These are phyloP conservation scores for Candidula unifasciata DNA, from an alignment of 2,888 invertebrate genomes.

Conservation along the genomic window DNA sequence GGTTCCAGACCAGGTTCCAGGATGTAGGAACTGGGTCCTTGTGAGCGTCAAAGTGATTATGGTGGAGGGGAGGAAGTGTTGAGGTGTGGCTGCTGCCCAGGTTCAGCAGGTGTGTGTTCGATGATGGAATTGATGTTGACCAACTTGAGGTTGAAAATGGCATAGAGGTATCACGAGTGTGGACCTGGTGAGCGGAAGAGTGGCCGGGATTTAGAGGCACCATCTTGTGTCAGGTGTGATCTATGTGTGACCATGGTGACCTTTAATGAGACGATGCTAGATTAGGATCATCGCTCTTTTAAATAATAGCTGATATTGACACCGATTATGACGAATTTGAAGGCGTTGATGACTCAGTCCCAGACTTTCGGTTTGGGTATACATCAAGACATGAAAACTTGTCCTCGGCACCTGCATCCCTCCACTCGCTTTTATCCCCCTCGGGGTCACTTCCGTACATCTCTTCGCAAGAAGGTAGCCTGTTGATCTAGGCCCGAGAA, in stretches of 20 bases:
- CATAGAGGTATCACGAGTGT: background rate
- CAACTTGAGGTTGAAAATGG: background rate
- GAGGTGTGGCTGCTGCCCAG: background rate
- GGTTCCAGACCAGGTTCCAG: slow-evolving; percentile 16
- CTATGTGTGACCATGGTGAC: background rate
- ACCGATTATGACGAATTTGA: background rate
- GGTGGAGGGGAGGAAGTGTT: background rate
- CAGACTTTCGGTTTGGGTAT: background rate
- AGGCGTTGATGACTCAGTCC: background rate
- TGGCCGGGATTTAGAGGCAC: slow-evolving; percentile 7
- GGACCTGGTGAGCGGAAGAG: background rate
- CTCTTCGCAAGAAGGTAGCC: background rate
- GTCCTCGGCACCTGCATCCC: background rate
- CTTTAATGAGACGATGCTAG: background rate
- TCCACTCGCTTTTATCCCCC: background rate
- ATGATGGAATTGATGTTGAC: background rate
- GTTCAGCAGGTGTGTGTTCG: background rate
- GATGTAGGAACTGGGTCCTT: slow-evolving; percentile 16
- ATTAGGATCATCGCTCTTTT: background rate
- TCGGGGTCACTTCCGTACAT: background rate
- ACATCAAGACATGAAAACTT: slow-evolving; percentile 9
- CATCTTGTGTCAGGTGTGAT: slow-evolving; percentile 19
- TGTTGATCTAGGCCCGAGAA: background rate
- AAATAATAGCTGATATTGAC: background rate
- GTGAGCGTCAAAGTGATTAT: background rate